phyloP scores from a whole-genome alignment of 2,113 vertebrate genomes.

The Osmerus eperlanus region DNA sequence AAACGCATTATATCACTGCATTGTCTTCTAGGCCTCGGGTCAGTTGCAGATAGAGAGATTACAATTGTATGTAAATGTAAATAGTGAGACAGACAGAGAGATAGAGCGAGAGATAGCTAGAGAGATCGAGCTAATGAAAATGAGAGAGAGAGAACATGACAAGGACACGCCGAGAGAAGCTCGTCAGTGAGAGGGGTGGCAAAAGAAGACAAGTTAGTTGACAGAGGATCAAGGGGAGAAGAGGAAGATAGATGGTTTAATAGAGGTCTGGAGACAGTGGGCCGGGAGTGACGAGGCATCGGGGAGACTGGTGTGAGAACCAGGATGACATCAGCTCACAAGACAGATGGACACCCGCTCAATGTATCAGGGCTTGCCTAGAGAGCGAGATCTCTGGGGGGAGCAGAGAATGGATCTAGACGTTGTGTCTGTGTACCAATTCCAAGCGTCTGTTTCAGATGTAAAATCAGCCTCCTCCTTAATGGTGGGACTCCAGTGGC shows the following conservation, averaged over 20 bases:
- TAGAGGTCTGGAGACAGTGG: constrained; percentile 68
- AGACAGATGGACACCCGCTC: constrained; percentile 64
- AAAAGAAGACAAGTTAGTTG: constrained; percentile 59
- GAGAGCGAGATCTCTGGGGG: constrained; percentile 56
- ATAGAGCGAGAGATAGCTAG: constrained; percentile 20
- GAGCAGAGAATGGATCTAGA: constrained; percentile 27
- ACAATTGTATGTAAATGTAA: neutral
- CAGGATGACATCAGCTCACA: constrained; percentile 57
- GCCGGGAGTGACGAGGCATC: constrained; percentile 67
- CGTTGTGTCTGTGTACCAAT: constrained; percentile 28
- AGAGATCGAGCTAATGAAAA: constrained; percentile 20
- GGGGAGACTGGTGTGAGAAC: constrained; percentile 66
- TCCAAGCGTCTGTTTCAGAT: constrained; percentile 10
- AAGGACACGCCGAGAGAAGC: constrained; percentile 28
- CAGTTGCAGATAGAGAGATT: neutral
- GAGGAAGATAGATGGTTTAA: constrained; percentile 75
- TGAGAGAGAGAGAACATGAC: constrained; percentile 28
- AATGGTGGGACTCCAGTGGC: too few relatives aligned
- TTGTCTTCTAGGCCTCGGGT: constrained; percentile 13
- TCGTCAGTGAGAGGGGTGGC: constrained; percentile 41
- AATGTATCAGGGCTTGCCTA: constrained; percentile 56
- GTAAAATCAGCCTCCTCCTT: neutral
- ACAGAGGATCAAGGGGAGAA: constrained; percentile 54
- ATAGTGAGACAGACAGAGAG: constrained; percentile 6
- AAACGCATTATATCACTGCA: constrained; percentile 11